Base-by-base conservation (phyloP, 1,140 invertebrate genomes). In the Plectus sambesii region DNA sequence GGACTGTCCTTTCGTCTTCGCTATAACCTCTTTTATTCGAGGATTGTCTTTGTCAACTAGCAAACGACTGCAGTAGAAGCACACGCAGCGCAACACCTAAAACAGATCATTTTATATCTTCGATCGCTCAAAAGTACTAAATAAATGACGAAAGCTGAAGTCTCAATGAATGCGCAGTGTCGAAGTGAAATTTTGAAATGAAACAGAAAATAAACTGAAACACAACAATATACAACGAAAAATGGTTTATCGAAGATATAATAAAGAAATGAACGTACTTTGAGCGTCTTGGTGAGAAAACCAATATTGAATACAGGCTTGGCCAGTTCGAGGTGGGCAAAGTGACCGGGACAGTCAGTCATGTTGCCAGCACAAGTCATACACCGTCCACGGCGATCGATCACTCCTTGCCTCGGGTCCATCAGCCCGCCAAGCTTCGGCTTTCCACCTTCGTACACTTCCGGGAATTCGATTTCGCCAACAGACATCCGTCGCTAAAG, bases 271-370 rank as follows among this genome's bases (percentile, higher is more conserved):
- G 47, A 97, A 68, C 87, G 94, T 69, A 96, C 82, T 76, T 99
- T 99, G 35, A 98, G 86, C 0, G 83, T 88, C 74, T 98, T 98
- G 45, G 86, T 89, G 19, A 99, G 78, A 68, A 97, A 99, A 39
- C 90, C 93, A 69, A 94, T 82, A 70, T 99, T 90, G 73, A 89
- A 99, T 2, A 99, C 93, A 20, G 94, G 94, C 72, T 98, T 99
- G 0, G 90, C 84, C 41, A 99, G 74, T 71, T 98, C 89, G 55
- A 99, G 85, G 69, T 99, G 94, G n/a, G 92, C 94, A 77, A 99
- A 99, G 72, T 99, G 94, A 1, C 94, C 94, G 15, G 92, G 89
- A 72, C 94, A 99, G 71, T 98, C 90, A 2, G 84, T 84, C 85
- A 96, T 89, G 62, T 89, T 94, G 20, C 82, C 92, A 42, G 90